phyloP scores from a whole-genome alignment of 2,113 vertebrate genomes.

The Mesembrinibis cayennensis region DNA sequence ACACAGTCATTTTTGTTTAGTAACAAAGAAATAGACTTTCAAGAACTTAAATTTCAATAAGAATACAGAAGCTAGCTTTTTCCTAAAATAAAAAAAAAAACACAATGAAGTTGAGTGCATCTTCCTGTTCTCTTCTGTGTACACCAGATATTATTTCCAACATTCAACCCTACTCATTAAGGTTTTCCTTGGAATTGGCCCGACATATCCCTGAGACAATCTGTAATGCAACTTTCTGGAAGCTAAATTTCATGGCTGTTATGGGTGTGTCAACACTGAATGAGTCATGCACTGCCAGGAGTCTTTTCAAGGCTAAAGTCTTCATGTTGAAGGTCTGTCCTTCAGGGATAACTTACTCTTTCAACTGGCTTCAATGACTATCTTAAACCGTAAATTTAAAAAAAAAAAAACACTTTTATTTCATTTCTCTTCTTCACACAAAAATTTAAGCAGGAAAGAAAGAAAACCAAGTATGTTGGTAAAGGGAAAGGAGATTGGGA shows the following conservation, averaged over 20 bases:
- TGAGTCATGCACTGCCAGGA: background rate
- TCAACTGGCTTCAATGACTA: background rate
- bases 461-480: background rate
- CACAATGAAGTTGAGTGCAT: background rate
- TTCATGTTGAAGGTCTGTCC: background rate
- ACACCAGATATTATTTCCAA: background rate
- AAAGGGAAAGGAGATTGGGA: background rate
- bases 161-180: background rate
- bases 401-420: background rate
- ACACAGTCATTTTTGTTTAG: background rate
- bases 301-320: background rate
- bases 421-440: background rate
- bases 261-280: background rate
- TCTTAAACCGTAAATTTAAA: background rate
- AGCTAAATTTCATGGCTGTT: background rate
- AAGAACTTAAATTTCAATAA: background rate
- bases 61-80: background rate
- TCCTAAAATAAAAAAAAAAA: background rate
- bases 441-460: background rate
- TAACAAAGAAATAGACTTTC: background rate
- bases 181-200: background rate
- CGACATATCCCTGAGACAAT: background rate
- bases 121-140: background rate
- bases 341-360: background rate
- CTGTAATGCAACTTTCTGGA: background rate